Conservation (phyloP, 2,888 invertebrate species). For the Pecten maximus region DNA sequence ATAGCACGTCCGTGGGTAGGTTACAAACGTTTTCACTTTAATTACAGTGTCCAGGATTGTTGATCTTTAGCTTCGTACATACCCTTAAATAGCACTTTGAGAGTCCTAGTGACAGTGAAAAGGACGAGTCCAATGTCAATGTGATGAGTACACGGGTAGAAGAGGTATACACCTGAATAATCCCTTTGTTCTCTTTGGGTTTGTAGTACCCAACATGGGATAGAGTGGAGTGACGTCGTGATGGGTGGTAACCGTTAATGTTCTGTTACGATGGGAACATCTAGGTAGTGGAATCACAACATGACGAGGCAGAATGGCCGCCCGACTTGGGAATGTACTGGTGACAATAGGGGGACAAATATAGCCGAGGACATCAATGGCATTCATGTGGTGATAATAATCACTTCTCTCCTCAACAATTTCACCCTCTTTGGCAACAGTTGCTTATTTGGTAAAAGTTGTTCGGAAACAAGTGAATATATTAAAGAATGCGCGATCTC, state of each 20-base stretch:
- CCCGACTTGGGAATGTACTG: not conserved
- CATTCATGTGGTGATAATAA: not conserved
- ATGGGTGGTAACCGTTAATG: not conserved
- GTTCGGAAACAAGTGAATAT: constrained; percentile 11
- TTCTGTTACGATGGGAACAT: not conserved
- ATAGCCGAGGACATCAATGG: not conserved
- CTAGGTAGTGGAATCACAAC: not conserved
- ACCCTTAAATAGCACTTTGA: not conserved
- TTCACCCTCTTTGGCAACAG: not conserved
- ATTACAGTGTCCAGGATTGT: not conserved
- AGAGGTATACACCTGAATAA: constrained; percentile 17
- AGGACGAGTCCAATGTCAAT: not conserved
- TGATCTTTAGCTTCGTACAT: not conserved
- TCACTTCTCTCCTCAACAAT: not conserved
- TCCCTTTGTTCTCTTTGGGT: not conserved
- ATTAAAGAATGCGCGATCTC: not conserved
- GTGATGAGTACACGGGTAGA: not conserved
- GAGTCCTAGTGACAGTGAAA: not conserved
- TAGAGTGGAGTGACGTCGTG: not conserved
- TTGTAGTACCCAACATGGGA: not conserved
- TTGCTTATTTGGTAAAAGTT: constrained; percentile 5
- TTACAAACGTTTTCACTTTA: not conserved
- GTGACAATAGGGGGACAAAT: not conserved
- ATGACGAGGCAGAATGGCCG: constrained; percentile 16
- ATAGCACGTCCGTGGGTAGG: not conserved